Evolutionary conservation across 2,797 vertebrate species (phyloP), one percentile per base, ranked within the genome.

Genomic region (Myotis planiceps): DNA sequence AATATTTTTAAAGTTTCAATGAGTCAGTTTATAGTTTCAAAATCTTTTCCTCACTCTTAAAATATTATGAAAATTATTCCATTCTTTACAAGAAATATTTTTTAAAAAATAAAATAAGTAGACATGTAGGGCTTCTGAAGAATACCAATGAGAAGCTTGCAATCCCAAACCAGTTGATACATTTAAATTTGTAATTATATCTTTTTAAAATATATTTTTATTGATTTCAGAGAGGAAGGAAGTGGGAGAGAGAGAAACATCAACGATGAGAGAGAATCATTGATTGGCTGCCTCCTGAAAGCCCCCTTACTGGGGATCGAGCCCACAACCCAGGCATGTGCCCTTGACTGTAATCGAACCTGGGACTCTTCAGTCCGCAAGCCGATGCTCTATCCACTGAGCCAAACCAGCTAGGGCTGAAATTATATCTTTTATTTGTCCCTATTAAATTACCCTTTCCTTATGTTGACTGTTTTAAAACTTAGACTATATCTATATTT

Each of bases 141-240:
- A 83, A 51, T 51, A 51, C 9, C 9, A 87, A 3, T 29, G 51
- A 66, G 90, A 85, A 75, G 6, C 34, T 69, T 65, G 32, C 29
- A 91, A 23, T 79, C 65, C 29, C 1, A 14, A 66, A 93, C 66
- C 8, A 86, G 1, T 65, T 96, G 75, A 91, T 51, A 19, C 29
- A 81, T 37, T 88, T 18, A 80, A 97, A 94, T 53, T 86, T 72
- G 81, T 92, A 85, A 80, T 1, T 66, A 42, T 42, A 42, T 42
- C 42, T 42, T 42, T 42, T 42, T 42, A 10, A 42, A 42, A 42
- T 42, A 42, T 42, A 42, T 10, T 42, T 42, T 42, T 42, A 42
- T 42, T 42, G 42, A 42, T 42, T 42, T 42, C 42, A 42, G 42
- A 42, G 42, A 42, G 42, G 42, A 42, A 42, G 42, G 42, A 42